Evolutionary conservation across 2,797 vertebrate genomes (phyloP).

Genomic region (Cheracebus regulus): DNA sequence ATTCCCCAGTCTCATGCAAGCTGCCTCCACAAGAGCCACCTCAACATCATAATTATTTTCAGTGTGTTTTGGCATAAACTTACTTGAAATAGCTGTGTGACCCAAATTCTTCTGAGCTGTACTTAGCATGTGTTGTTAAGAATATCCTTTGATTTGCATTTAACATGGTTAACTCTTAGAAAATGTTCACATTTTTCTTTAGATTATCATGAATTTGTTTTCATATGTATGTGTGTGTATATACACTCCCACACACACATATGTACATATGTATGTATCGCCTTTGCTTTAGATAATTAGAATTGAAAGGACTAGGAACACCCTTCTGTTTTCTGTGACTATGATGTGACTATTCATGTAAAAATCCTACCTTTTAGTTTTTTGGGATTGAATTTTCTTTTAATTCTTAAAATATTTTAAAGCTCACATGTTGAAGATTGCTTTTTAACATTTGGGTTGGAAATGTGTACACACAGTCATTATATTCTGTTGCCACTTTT

Average conservation of each 20-base stretch:
- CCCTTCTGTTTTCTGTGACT: neutral
- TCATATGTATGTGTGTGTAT: neutral
- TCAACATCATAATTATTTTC: constrained; percentile 1
- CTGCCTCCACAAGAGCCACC: neutral
- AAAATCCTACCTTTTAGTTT: constrained; percentile 33
- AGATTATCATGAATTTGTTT: constrained; percentile 22
- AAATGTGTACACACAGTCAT: constrained; percentile 17
- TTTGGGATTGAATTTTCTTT: constrained; percentile 7
- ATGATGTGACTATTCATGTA: neutral
- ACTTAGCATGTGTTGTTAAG: neutral
- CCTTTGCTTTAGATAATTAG: constrained; percentile 30
- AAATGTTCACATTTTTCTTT: constrained; percentile 25
- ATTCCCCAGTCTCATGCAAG: neutral
- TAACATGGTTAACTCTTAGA: neutral
- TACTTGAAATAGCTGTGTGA: neutral
- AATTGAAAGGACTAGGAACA: neutral
- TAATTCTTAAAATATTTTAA: constrained; percentile 22
- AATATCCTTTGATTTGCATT: constrained; percentile 5
- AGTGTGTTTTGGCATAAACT: neutral
- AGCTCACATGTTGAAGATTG: neutral
- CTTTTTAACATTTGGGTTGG: constrained; percentile 39
- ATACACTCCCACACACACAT: neutral
- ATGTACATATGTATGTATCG: neutral
- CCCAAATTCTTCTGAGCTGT: neutral
- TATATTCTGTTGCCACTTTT: neutral